Evolutionary conservation across 2,888 invertebrate species (phyloP), one percentile per base, ranked within the genome.

Genomic region (Iselma pallidipennis): DNA sequence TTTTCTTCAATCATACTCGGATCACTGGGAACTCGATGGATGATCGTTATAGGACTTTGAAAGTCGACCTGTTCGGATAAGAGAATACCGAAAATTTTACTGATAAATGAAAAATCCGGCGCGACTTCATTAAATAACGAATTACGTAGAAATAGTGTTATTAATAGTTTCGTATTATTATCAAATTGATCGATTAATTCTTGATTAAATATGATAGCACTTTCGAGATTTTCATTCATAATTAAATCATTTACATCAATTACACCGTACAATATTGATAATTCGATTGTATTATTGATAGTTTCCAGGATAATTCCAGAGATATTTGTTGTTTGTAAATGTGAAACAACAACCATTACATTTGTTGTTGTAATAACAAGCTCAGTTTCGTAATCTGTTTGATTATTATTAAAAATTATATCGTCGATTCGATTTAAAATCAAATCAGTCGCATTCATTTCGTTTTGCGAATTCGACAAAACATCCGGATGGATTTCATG

Each of bases 391-490:
- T 52, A 7, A 31, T 14, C 42, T 6, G 26, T 51, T 31, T 42
- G 55, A 14, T 59, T 33, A 16, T 59, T 58, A 23, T 82, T 78
- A 73, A 85, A 83, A 63, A 87, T 81, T 16, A 86, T 81, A 61
- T 81, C 80, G 71, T 84, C 86, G 37, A 87, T 79, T 12, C 85
- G 82, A 71, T 87, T 86, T 49, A 88, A 77, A 61, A 88, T 82
- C n/a, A 84, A 19, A 37, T 65, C 59, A n/a, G 65, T 65, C 3
- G 65, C 62, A 10, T 37, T 49, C 31, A 45, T 48, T 3, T 50
- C 19, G 6, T 28, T 16, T 48, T 65, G 65, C 7, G 61, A 49
- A 19, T 54, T 6, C 4, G n/a, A n/a, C 29, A 65, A 42, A 29
- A 65, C 55, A 6, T 3, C 5, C 0, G 29, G 49, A 1, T 54